These are phyloP conservation scores for Nerophis lumbriciformis DNA, from an alignment of 2,113 vertebrate species.

Conservation along the genomic window DNA sequence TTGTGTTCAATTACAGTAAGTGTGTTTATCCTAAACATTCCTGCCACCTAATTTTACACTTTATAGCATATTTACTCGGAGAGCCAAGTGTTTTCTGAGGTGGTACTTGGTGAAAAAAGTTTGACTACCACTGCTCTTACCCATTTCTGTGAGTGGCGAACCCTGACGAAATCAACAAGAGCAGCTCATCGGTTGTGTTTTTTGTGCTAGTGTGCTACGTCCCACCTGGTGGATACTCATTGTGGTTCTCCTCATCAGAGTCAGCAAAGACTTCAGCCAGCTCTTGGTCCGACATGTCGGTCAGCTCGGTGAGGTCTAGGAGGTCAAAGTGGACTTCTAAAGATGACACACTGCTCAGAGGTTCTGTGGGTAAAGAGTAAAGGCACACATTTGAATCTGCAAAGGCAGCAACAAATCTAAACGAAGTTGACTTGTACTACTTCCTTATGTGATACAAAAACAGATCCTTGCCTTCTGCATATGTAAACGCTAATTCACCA, in stretches of 20 bases:
- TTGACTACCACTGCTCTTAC: not conserved
- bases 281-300: constrained; percentile 97
- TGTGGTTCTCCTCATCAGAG: constrained; percentile 89
- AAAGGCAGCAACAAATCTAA: constrained; percentile 1
- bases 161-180: not conserved
- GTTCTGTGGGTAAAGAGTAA: constrained; percentile 71
- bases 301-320: constrained; percentile 92
- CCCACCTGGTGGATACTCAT: constrained; percentile 81
- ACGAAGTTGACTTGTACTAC: not conserved
- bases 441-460: constrained; percentile 3
- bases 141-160: not conserved
- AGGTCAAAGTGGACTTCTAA: constrained; percentile 98
- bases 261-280: constrained; percentile 92
- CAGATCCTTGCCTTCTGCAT: not conserved
- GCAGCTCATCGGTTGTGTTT: not conserved
- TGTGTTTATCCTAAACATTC: too few relatives aligned
- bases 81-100: too few relatives aligned
- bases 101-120: too few relatives aligned
- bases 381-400: not conserved
- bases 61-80: too few relatives aligned
- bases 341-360: constrained; percentile 94
- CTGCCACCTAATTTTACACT: too few relatives aligned
- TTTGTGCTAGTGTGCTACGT: not conserved
- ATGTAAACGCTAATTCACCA: too few relatives aligned
- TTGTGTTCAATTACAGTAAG: too few relatives aligned